These are phyloP conservation scores for Acanthochromis polyacanthus DNA, from an alignment of 2,113 vertebrate species.

Conservation along the genomic window DNA sequence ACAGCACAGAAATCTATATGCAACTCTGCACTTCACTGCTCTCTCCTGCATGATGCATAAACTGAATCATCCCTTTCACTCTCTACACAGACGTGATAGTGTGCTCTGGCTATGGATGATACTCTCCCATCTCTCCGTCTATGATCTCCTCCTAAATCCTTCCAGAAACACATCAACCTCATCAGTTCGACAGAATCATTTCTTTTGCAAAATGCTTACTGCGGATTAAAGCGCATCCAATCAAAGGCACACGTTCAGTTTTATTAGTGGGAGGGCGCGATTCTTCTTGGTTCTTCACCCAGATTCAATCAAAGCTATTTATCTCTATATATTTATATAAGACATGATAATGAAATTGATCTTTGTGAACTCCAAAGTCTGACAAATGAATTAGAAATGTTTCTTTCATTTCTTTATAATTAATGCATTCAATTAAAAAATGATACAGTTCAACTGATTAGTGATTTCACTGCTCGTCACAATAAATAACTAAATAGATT, in stretches of 20 bases:
- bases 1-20: slow-evolving; percentile 78
- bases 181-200: slow-evolving; percentile 13
- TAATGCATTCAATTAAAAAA: neutral
- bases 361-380: neutral
- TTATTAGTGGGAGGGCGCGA: neutral
- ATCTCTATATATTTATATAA: neutral
- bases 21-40: slow-evolving; percentile 76
- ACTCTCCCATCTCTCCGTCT: slow-evolving; percentile 48
- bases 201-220: neutral
- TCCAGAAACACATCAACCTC: slow-evolving; percentile 23
- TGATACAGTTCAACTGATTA: neutral
- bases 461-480: neutral
- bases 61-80: slow-evolving; percentile 82
- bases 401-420: neutral
- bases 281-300: neutral
- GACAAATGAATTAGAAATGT: neutral
- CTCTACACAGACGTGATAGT: slow-evolving; percentile 71
- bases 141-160: slow-evolving; percentile 59
- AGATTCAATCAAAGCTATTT: neutral
- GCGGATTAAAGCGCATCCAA: slow-evolving; percentile 2
- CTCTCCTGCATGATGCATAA: slow-evolving; percentile 75
- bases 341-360: neutral
- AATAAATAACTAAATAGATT: neutral
- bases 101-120: slow-evolving; percentile 63
- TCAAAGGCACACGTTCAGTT: slow-evolving; percentile 13